Percentiles rank a stretch among this genome's conserved stretches.
Evolutionary conservation across 2,113 vertebrate genomes (phyloP).

Genomic region (Isurus oxyrinchus): DNA sequence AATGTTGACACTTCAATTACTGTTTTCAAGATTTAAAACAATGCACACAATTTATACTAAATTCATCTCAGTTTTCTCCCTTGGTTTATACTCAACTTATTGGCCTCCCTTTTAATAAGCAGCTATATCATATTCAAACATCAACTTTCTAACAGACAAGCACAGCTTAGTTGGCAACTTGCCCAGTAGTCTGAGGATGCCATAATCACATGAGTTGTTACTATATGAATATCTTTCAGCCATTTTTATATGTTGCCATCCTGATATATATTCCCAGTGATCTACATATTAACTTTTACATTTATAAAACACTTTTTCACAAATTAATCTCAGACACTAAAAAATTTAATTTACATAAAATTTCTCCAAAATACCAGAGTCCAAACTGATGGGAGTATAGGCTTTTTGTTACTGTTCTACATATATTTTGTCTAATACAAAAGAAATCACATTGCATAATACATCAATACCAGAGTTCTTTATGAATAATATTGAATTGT

Average conservation of each 20-base stretch:
- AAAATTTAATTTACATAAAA: neutral
- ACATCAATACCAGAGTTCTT: neutral
- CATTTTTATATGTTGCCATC: neutral
- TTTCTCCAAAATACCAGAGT: neutral
- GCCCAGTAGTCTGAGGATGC: neutral
- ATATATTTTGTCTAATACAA: neutral
- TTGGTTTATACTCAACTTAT: neutral
- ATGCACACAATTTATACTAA: neutral
- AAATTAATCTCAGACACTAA: neutral
- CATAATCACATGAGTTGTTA: neutral
- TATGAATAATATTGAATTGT: neutral
- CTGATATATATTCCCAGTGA: neutral
- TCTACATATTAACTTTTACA: neutral
- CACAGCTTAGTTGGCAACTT: neutral
- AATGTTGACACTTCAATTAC: neutral
- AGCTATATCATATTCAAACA: neutral
- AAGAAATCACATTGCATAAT: neutral
- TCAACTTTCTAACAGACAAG: too few species aligned
- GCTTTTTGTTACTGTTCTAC: neutral
- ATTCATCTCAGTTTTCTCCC: neutral
- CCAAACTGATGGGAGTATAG: neutral
- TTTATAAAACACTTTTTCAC: neutral
- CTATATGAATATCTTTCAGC: too few species aligned
- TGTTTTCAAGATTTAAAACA: neutral
- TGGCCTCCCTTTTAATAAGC: neutral